These are phyloP conservation scores for Drosophila ironensis DNA, from an alignment of 1,140 invertebrate species.

Conservation along the genomic window DNA sequence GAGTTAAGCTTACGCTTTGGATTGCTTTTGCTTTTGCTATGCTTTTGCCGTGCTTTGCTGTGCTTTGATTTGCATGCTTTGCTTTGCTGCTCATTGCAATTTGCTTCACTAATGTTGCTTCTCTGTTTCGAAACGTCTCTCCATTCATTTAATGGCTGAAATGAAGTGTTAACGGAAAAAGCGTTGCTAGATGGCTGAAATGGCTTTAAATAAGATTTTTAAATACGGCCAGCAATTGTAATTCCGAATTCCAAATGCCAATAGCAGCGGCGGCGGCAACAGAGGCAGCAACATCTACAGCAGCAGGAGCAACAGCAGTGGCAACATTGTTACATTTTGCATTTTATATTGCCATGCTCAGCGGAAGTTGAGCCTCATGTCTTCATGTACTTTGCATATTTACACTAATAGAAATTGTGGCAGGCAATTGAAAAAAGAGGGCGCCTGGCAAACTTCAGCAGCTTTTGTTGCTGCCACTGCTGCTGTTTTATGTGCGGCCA, in stretches of 20 bases:
- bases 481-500: slow-evolving; percentile 71
- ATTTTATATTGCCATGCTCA: slow-evolving; percentile 71
- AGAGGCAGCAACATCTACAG: slow-evolving; percentile 25
- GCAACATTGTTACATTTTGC: slow-evolving; percentile 72
- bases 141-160: slow-evolving; percentile 59
- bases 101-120: slow-evolving; percentile 57
- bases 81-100: slow-evolving; percentile 34
- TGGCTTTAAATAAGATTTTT: slow-evolving; percentile 60
- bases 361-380: slow-evolving; percentile 76
- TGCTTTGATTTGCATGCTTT: neutral
- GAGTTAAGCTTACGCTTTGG: slow-evolving; percentile 11
- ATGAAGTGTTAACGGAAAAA: slow-evolving; percentile 67
- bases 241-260: slow-evolving; percentile 47
- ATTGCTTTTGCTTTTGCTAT: neutral
- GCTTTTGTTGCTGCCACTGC: slow-evolving; percentile 20
- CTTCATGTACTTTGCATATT: slow-evolving; percentile 81
- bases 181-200: slow-evolving; percentile 17
- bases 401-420: slow-evolving; percentile 80
- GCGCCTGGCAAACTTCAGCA: slow-evolving; percentile 47
- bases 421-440: slow-evolving; percentile 72
- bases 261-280: slow-evolving; percentile 33
- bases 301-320: slow-evolving; percentile 8
- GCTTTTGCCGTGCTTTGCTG: neutral
- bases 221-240: slow-evolving; percentile 68
- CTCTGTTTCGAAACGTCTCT: slow-evolving; percentile 44